Evolutionary conservation across 2,888 invertebrate genomes (phyloP).

Genomic region (Ochropleura leucogaster): DNA sequence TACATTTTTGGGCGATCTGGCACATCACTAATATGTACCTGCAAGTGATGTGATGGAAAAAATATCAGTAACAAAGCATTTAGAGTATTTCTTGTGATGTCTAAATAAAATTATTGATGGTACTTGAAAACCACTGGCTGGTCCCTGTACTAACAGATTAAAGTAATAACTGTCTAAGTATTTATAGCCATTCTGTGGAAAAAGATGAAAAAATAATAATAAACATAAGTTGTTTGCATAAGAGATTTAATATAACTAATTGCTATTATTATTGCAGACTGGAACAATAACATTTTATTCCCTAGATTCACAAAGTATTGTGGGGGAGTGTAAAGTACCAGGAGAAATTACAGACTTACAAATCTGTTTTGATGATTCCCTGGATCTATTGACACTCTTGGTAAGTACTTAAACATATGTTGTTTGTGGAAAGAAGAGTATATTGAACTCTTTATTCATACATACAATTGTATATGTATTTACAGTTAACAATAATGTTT

Average conservation of each 20-base stretch:
- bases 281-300: conserved; percentile 93
- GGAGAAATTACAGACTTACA: conserved; percentile 92
- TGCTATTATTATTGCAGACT: conserved; percentile 74
- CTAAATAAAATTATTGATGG: too few species aligned
- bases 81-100: too few species aligned
- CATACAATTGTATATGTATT: neutral
- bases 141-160: neutral
- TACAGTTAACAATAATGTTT: neutral
- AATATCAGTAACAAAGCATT: too few species aligned
- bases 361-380: conserved; percentile 93
- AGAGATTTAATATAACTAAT: neutral
- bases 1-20: too few species aligned
- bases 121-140: too few species aligned
- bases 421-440: neutral
- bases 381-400: conserved; percentile 89
- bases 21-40: too few species aligned
- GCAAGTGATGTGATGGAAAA: too few species aligned
- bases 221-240: neutral
- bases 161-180: neutral
- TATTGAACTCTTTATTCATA: conserved; percentile 13
- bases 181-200: neutral
- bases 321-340: conserved; percentile 92
- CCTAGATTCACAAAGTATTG: conserved; percentile 92
- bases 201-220: too few species aligned
- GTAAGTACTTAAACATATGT: conserved; percentile 71